These are phyloP conservation scores for Tipula helvola DNA, from an alignment of 2,888 invertebrate genomes.

Conservation along the genomic window DNA sequence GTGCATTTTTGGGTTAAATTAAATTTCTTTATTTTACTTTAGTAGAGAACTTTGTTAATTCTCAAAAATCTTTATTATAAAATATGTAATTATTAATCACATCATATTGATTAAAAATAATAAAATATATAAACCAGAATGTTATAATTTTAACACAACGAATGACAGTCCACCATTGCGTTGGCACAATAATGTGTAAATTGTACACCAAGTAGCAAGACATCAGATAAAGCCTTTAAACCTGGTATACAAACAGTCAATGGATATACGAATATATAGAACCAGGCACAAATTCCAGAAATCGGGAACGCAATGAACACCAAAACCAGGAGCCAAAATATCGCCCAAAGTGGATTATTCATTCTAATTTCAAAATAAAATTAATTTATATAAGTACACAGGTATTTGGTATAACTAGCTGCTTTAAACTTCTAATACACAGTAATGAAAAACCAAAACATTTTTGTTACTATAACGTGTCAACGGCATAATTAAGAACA, in stretches of 20 bases:
- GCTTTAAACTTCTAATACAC: too few species aligned
- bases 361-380: neutral
- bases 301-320: conserved; percentile 54
- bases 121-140: neutral
- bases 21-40: too few species aligned
- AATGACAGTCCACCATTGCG: conserved; percentile 52
- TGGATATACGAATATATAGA: conserved; percentile 54
- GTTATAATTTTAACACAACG: conserved; percentile 30
- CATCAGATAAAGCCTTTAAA: conserved; percentile 51
- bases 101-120: too few species aligned
- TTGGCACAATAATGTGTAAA: conserved; percentile 59
- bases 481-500: too few species aligned
- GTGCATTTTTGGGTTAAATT: too few species aligned
- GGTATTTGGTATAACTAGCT: too few species aligned
- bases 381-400: too few species aligned
- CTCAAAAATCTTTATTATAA: too few species aligned
- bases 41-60: too few species aligned
- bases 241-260: conserved; percentile 56
- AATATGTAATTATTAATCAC: too few species aligned
- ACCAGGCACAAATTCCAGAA: conserved; percentile 51
- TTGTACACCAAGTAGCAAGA: conserved; percentile 53
- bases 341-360: conserved; percentile 35
- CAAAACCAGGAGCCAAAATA: conserved; percentile 58
- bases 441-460: too few species aligned
- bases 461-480: too few species aligned